Conservation (phyloP, 2,113 vertebrate genomes). For the Saimiri boliviensis region DNA sequence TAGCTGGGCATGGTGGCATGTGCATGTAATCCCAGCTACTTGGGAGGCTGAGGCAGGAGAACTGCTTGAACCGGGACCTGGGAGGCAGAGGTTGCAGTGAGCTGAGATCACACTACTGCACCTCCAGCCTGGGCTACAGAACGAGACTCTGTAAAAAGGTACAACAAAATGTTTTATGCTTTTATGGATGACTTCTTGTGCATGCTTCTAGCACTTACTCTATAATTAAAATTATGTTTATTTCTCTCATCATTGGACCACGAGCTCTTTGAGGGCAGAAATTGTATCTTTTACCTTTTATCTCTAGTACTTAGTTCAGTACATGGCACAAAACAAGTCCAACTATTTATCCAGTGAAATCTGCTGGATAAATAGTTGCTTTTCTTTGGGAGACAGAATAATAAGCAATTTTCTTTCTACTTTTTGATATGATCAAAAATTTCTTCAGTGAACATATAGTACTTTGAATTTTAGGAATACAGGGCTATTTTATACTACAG, state of each 20-base stretch:
- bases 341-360: conserved; percentile 42
- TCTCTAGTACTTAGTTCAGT: background rate
- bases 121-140: too few species aligned
- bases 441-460: background rate
- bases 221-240: background rate
- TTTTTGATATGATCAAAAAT: background rate
- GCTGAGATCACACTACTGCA: too few species aligned
- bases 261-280: conserved; percentile 3
- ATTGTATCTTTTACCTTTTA: conserved; percentile 5
- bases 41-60: too few species aligned
- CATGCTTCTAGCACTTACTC: background rate
- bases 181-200: background rate
- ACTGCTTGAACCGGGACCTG: accelerated
- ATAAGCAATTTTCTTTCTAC: conserved; percentile 8
- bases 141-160: background rate
- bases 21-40: too few species aligned
- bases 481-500: background rate
- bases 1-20: too few species aligned
- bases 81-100: too few species aligned
- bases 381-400: conserved; percentile 47
- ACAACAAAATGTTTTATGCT: background rate
- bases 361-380: conserved; percentile 24
- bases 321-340: background rate
- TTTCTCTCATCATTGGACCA: background rate
- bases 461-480: conserved; percentile 40